Percentiles rank a stretch among this genome's conserved stretches.
phyloP scores from a whole-genome alignment of 2,113 vertebrate species.

The Rousettus leschenaultii region DNA sequence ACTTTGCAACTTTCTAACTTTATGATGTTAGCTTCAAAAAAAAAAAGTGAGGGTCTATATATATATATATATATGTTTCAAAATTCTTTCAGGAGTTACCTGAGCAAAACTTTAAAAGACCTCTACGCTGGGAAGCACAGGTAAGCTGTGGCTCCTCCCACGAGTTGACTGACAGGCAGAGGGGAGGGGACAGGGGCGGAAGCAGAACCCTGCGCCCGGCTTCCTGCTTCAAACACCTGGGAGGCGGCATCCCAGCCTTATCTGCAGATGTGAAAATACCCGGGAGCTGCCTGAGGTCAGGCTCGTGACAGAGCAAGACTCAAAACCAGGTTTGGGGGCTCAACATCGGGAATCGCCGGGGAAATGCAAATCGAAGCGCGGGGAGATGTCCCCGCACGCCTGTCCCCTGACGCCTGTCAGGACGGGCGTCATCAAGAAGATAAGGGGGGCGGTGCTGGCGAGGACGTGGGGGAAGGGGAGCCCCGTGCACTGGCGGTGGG shows the following conservation, averaged over 20 bases:
- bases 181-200: accelerated
- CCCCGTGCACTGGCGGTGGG: not conserved
- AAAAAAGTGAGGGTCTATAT: not conserved
- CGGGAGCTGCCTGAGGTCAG: not conserved
- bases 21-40: not conserved
- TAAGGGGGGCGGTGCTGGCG: not conserved
- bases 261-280: not conserved
- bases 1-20: not conserved
- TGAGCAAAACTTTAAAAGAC: not conserved
- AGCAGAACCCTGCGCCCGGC: not conserved
- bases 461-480: not conserved
- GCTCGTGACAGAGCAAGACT: not conserved
- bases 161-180: not conserved
- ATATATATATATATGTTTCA: no score
- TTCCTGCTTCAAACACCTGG: no score
- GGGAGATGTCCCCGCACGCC: not conserved
- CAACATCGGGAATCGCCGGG: not conserved
- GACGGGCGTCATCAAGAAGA: not conserved
- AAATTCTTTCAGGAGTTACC: not conserved
- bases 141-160: not conserved
- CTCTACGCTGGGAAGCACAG: not conserved
- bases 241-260: not conserved
- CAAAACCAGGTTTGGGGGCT: not conserved
- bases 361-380: not conserved
- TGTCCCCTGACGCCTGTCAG: no score